These are phyloP conservation scores for Zaprionus taronus DNA, from an alignment of 1,140 invertebrate species.

Conservation along the genomic window DNA sequence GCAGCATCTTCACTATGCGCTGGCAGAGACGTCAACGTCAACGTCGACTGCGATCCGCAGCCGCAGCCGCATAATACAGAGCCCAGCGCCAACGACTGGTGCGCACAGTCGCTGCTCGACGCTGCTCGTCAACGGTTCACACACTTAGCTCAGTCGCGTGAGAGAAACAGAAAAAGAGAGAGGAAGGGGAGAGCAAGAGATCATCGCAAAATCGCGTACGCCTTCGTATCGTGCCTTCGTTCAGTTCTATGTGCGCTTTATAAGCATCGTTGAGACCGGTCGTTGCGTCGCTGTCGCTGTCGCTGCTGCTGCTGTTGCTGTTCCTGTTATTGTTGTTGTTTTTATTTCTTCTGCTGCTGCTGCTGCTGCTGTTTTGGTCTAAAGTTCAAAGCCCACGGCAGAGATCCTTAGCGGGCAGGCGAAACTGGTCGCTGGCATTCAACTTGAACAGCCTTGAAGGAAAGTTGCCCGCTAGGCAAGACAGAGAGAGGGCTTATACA, in stretches of 20 bases:
- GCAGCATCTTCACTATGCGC: conserved; percentile 23
- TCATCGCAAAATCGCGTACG: conserved; percentile 15
- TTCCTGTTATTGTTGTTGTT: not conserved
- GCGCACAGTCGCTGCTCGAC: conserved; percentile 38
- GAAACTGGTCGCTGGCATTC: conserved; percentile 10
- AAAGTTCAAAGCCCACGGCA: conserved; percentile 24
- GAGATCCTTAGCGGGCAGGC: conserved; percentile 15
- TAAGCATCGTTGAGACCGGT: conserved; percentile 30
- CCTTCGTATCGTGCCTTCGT: conserved; percentile 6
- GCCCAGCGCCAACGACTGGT: conserved; percentile 9
- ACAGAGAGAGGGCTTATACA: not conserved
- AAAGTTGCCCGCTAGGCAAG: not conserved
- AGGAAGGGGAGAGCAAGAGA: not conserved
- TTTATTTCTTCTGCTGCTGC: not conserved
- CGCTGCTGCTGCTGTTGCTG: not conserved
- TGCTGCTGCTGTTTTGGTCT: conserved; percentile 1
- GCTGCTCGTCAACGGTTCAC: conserved; percentile 39
- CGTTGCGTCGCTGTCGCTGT: conserved; percentile 23
- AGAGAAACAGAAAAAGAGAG: not conserved
- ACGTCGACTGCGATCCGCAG: not conserved
- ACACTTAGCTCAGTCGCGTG: not conserved
- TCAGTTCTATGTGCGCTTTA: conserved; percentile 5
- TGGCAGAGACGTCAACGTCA: not conserved
- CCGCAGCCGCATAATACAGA: not conserved
- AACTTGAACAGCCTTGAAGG: conserved; percentile 29